These are phyloP conservation scores for Syngnathoides biaculeatus DNA, from an alignment of 2,113 vertebrate genomes.

Conservation along the genomic window DNA sequence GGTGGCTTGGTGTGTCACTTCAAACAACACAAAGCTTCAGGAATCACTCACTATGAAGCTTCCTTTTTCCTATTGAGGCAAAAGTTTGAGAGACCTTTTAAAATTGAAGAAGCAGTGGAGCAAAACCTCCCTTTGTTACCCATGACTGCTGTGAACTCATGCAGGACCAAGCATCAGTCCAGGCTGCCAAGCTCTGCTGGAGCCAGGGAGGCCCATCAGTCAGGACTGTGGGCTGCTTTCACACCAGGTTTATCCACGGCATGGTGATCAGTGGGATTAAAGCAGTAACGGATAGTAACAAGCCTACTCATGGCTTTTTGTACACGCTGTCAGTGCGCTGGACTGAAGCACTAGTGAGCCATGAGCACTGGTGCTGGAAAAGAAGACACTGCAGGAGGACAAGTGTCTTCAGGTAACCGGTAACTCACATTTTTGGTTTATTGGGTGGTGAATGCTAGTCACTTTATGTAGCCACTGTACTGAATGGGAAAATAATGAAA, in stretches of 20 bases:
- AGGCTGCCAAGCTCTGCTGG: constrained; percentile 24
- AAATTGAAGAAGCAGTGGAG: constrained; percentile 42
- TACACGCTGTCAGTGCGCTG: constrained; percentile 17
- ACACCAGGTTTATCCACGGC: constrained; percentile 74
- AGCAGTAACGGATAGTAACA: constrained; percentile 75
- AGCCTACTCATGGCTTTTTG: constrained; percentile 38
- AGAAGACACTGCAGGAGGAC: background rate
- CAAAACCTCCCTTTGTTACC: constrained; percentile 46
- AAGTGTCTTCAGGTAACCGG: constrained; percentile 17
- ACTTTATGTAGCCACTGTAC: too few relatives aligned
- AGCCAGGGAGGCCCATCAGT: constrained; percentile 29
- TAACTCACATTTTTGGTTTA: background rate
- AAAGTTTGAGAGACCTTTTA: constrained; percentile 20
- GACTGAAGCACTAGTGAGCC: background rate
- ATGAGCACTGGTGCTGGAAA: background rate
- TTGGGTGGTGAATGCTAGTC: too few relatives aligned
- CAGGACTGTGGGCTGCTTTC: constrained; percentile 39
- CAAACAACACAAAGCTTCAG: constrained; percentile 2
- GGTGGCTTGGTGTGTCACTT: constrained; percentile 11
- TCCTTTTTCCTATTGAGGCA: constrained; percentile 7
- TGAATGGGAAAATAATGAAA: too few relatives aligned
- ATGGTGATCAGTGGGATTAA: constrained; percentile 76
- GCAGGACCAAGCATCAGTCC: constrained; percentile 28
- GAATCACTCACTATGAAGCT: constrained; percentile 5
- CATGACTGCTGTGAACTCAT: constrained; percentile 39